Evolutionary conservation across 2,797 vertebrate genomes (phyloP).

Genomic region (Coregonus sp.): DNA sequence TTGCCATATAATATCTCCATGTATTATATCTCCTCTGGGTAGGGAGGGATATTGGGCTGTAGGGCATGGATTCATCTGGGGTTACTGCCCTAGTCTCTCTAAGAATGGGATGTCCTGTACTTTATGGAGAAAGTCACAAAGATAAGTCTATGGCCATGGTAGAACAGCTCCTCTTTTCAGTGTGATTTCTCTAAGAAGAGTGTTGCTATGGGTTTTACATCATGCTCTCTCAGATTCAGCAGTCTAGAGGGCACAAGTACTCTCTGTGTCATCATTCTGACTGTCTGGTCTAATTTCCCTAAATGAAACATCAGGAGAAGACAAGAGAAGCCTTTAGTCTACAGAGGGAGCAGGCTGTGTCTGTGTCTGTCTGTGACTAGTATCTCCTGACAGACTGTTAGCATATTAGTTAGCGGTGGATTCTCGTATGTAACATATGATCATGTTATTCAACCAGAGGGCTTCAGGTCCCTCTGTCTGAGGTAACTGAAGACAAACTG

Average conservation of each 20-base stretch:
- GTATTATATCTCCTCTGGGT: neutral
- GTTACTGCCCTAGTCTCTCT: neutral
- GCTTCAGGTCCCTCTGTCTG: conserved; percentile 27
- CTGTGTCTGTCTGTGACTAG: neutral
- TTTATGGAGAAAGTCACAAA: neutral
- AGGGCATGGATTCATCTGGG: neutral
- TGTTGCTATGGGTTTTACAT: neutral
- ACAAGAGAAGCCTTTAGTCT: neutral
- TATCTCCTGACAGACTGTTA: neutral
- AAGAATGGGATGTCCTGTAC: neutral
- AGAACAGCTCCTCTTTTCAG: neutral
- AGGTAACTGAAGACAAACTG: conserved; percentile 24
- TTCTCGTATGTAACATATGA: conserved; percentile 19
- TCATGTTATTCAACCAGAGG: conserved; percentile 51
- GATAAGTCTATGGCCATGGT: neutral
- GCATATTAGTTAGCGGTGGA: neutral
- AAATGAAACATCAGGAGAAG: neutral
- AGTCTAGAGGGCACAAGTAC: neutral
- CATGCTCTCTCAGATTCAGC: neutral
- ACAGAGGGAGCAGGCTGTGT: neutral
- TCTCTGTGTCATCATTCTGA: neutral
- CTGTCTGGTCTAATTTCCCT: neutral
- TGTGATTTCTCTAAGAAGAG: neutral
- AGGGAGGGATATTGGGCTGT: neutral
- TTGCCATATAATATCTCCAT: neutral